A percentile compares a stretch with the other conserved stretches of the same genome.
These are phyloP conservation scores for Prionailurus viverrinus DNA, from an alignment of 2,113 vertebrate genomes.

Conservation along the genomic window DNA sequence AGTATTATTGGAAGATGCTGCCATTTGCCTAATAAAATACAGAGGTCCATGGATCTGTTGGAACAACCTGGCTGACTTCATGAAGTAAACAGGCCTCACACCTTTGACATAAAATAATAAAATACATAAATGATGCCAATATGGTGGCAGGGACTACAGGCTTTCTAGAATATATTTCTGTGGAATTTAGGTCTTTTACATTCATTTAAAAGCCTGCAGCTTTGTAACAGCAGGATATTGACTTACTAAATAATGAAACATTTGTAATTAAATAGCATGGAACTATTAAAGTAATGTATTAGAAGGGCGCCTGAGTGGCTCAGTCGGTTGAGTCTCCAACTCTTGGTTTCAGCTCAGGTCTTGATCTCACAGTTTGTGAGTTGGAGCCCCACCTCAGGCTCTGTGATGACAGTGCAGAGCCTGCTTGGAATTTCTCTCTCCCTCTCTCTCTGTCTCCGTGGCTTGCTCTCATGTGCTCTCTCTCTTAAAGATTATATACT, in stretches of 20 bases:
- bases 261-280: neutral
- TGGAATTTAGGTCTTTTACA: neutral
- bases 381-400: no score
- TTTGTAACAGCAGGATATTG: neutral
- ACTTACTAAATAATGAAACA: neutral
- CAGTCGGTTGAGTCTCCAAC: no score
- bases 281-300: neutral
- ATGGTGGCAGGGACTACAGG: neutral
- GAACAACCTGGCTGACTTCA: neutral
- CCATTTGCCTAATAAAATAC: neutral
- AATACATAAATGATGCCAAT: neutral
- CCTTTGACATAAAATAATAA: neutral
- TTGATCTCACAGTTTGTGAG: no score
- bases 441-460: no score
- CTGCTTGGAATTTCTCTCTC: no score
- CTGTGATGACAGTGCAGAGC: no score
- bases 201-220: neutral
- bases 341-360: no score
- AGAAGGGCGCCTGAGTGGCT: neutral
- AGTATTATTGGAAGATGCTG: neutral
- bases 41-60: neutral
- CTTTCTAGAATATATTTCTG: neutral
- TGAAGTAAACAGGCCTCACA: no score
- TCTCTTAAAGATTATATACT: neutral
- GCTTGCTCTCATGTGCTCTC: no score